These are phyloP conservation scores for Lumbricus terrestris DNA, from an alignment of 2,888 invertebrate species.

Conservation along the genomic window DNA sequence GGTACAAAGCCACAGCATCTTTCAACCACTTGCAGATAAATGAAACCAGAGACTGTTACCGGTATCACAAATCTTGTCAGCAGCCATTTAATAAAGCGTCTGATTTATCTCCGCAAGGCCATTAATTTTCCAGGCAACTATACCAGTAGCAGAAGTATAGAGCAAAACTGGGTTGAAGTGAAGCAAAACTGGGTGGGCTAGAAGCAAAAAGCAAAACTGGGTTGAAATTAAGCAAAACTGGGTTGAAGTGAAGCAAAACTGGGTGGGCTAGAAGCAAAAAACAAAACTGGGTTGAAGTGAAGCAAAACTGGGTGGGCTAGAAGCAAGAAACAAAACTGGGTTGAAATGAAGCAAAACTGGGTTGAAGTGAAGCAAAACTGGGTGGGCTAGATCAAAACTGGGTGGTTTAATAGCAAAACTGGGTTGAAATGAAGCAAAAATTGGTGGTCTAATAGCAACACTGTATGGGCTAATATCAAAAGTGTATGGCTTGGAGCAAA, in stretches of 20 bases:
- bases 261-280: not conserved
- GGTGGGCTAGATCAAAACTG: not conserved
- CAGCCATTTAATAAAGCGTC: not conserved
- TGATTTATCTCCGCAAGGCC: not conserved
- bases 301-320: not conserved
- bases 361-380: not conserved
- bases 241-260: not conserved
- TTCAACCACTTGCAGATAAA: not conserved
- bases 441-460: not conserved
- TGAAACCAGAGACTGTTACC: not conserved
- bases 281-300: not conserved
- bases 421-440: not conserved
- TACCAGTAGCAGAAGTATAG: not conserved
- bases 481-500: too few relatives aligned
- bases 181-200: not conserved
- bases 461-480: too few relatives aligned
- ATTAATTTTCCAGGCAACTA: not conserved
- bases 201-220: too few relatives aligned
- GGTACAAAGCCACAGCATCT: not conserved
- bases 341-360: not conserved
- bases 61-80: not conserved
- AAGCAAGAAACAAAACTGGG: not conserved
- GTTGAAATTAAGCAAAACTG: too few relatives aligned
- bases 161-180: not conserved
- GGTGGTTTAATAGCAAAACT: constrained; percentile 9